Percentiles rank a stretch among this genome's conserved stretches.
phyloP scores from a whole-genome alignment of 2,113 vertebrate genomes.

The Rhabdomys dilectus region DNA sequence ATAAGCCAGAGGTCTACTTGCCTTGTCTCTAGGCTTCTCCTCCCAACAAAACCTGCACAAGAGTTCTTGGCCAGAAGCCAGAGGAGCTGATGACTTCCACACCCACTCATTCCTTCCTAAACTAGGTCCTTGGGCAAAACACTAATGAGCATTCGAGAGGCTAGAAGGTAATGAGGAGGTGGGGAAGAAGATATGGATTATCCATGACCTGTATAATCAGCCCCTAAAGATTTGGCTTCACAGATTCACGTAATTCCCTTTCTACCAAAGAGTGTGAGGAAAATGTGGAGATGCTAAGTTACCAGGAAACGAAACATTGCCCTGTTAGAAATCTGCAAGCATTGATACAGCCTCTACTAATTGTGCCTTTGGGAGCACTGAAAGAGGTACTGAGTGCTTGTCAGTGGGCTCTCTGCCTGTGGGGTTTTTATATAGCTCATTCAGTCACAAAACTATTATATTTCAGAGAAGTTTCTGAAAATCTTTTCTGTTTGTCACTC shows the following conservation, averaged over 20 bases:
- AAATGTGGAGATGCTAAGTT: constrained; percentile 44
- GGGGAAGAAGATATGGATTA: neutral
- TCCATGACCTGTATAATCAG: constrained; percentile 38
- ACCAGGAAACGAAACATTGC: neutral
- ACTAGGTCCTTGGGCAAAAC: neutral
- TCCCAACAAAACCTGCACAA: constrained; percentile 42
- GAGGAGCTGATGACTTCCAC: constrained; percentile 19
- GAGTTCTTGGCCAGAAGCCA: constrained; percentile 46
- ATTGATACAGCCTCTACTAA: neutral
- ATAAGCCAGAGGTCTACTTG: neutral
- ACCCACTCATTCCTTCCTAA: constrained; percentile 42
- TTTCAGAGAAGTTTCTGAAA: constrained; percentile 49
- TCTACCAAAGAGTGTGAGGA: constrained; percentile 3
- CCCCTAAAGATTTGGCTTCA: constrained; percentile 61
- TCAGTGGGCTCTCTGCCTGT: neutral
- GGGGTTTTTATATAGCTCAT: neutral
- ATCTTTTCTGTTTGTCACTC: constrained; percentile 6
- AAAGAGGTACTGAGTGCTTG: neutral
- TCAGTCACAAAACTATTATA: constrained; percentile 41
- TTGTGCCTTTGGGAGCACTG: neutral
- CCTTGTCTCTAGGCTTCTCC: constrained; percentile 51
- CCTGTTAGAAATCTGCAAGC: constrained; percentile 18
- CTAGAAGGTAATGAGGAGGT: constrained; percentile 37
- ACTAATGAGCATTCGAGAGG: constrained; percentile 64
- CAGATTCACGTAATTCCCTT: constrained; percentile 56